phyloP scores from a whole-genome alignment of 2,113 vertebrate genomes.

The Thymallus thymallus region DNA sequence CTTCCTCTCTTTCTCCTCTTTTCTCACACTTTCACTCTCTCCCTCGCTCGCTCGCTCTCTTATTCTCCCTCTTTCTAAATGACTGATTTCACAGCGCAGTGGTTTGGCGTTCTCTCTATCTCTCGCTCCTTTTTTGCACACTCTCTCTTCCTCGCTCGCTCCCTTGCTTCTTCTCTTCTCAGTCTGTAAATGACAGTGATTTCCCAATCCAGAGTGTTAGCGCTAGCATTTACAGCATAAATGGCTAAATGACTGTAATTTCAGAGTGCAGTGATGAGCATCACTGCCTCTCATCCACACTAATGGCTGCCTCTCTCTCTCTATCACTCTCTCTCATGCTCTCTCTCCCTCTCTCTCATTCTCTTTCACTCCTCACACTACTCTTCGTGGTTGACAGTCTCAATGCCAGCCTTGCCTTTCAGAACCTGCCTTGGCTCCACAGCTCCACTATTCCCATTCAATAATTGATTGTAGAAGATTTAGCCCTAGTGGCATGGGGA shows the following conservation, averaged over 20 bases:
- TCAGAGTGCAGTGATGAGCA: constrained; percentile 24
- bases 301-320: constrained; percentile 4
- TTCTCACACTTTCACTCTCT: neutral
- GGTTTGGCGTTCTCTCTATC: constrained; percentile 9
- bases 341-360: constrained; percentile 1
- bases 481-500: neutral
- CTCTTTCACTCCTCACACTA: constrained; percentile 6
- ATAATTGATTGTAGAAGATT: constrained; percentile 28
- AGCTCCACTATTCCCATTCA: constrained; percentile 5
- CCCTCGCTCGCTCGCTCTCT: neutral
- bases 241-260: constrained; percentile 1
- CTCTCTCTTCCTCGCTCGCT: neutral
- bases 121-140: constrained; percentile 16
- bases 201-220: constrained; percentile 19
- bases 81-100: constrained; percentile 15
- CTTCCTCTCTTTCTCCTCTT: neutral
- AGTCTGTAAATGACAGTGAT: constrained; percentile 29
- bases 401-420: neutral
- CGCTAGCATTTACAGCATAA: neutral
- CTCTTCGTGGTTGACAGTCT: neutral
- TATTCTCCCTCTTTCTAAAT: neutral
- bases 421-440: neutral
- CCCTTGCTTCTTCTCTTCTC: constrained; percentile 15
- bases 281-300: neutral
- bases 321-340: constrained; percentile 22